Base-by-base conservation (phyloP, 37 sponge, comb jelly and placozoan genomes). In the Eunapius fragilis region DNA sequence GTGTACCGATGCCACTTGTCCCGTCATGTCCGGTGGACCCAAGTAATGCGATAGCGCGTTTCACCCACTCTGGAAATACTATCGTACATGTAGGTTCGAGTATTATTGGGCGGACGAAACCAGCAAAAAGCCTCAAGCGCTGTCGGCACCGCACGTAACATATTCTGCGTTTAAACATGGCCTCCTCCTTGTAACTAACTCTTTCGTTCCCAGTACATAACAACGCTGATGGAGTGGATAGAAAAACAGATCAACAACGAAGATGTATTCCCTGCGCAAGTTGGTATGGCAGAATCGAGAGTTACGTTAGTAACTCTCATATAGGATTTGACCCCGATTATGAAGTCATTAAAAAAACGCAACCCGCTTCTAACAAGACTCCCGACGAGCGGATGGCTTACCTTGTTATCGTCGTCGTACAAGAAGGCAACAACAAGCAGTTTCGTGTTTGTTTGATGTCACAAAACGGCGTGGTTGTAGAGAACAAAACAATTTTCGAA, bases 61-160 rank as follows among this genome's bases (percentile, higher is more conserved):
- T 17, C n/a, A 14, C 31, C 25, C 31, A 38, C 78, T 77, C 24
- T 36, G 5, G 37, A 10, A 5, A 41, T 24, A 7, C 80, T 24
- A n/a, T 38, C 47, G 41, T 41, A 6, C 41, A 41, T 6, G 41
- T 58, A 86, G 87, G 36, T 93, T 86, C 31, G 97, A 96, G 84
- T 96, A 96, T 77, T 91, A 92, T 79, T 96, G 97, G 97, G 87
- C 95, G 17, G 97, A 96, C 74, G 97, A 96, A 70, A 87, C 67
- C 23, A 91, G 90, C 69, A 96, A 94, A 82, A 96, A 96, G 37
- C 97, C 97, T 10, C 88, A 81, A 25, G 91, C 86, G 19, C 79
- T 96, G 3, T 49, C 97, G 31, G 97, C 97, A 26, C 82, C 94
- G 25, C 72, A 71, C 68, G 93, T 92, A 41, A 67, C 70, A 1